phyloP scores from a whole-genome alignment of 2,797 vertebrate genomes.

The Pantherophis alleghaniensis region DNA sequence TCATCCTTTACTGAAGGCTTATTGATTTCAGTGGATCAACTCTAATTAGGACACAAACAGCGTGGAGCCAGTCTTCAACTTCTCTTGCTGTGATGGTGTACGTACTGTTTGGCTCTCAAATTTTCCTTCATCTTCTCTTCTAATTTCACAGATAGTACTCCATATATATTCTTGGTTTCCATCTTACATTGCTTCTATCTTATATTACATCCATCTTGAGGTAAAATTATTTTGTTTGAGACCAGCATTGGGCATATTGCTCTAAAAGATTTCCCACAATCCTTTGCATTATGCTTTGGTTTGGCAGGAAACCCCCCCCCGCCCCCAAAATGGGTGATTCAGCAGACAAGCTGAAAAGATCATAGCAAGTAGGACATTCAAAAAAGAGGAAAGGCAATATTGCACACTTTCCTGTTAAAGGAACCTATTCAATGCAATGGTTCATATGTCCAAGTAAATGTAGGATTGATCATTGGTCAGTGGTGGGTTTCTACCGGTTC shows the following conservation, averaged over 20 bases:
- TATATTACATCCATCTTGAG: not conserved
- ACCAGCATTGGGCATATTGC: not conserved
- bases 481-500: too few relatives aligned
- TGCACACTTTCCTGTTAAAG: not conserved
- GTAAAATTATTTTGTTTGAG: not conserved
- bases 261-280: not conserved
- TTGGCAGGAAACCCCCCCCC: not conserved
- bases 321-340: too few relatives aligned
- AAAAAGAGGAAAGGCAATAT: not conserved
- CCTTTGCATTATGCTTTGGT: not conserved
- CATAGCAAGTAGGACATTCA: not conserved
- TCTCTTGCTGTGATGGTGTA: not conserved
- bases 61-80: not conserved
- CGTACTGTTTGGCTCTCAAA: not conserved
- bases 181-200: not conserved
- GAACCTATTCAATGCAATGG: not conserved
- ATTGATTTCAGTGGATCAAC: not conserved
- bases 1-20: not conserved
- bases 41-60: not conserved
- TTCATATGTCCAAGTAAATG: not conserved
- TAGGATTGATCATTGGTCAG: not conserved
- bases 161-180: not conserved
- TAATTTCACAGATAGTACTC: not conserved
- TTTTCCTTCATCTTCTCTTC: not conserved
- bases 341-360: not conserved